Evolutionary conservation across 2,797 vertebrate species (phyloP), one percentile per base, ranked within the genome.

Genomic region (Aplochiton taeniatus): DNA sequence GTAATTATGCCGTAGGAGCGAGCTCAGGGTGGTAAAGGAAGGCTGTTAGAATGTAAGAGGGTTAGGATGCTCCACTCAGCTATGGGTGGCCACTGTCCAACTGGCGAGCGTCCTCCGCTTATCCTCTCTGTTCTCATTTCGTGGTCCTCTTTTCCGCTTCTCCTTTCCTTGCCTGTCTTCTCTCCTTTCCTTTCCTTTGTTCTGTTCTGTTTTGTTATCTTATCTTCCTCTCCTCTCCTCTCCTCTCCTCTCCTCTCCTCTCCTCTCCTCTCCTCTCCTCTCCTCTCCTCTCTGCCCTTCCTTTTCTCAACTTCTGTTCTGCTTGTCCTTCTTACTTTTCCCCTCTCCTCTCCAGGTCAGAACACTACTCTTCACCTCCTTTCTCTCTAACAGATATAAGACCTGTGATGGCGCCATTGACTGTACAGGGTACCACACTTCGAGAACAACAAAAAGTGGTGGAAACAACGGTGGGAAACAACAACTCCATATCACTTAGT

Each of bases 1-100:
- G 78, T 84, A 77, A 76, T 80, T 77, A 68, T 17, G 10, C 63
- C 46, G 72, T 72, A 78, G 82, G 78, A 57, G 75, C 63, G 67
- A 44, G 63, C 63, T 74, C 46, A 60, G 73, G 63, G 16, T 31
- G 31, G 31, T 31, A 31, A 31, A 31, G 31, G 31, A 6, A 31
- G 31, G 31, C 31, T 31, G 31, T 31, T 31, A 31, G 31, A 6
- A 31, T 31, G 31, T 31, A 6, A 31, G 31, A 31, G 31, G 31
- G 31, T 31, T 31, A 31, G 69, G 77, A 77, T 75, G 69, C 65
- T 66, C 61, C 69, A 66, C 60, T 45, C 73, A 80, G 75, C 83
- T 86, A 78, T 69, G 68, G 59, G 64, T 77, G 77, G 79, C 82
- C 18, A 54, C 53, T 1, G 51, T 63, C 81, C 80, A 80, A 58